Percentiles rank a stretch among this genome's conserved stretches.
Conservation (phyloP, 2,797 vertebrate species). For the Artibeus jamaicensis region DNA sequence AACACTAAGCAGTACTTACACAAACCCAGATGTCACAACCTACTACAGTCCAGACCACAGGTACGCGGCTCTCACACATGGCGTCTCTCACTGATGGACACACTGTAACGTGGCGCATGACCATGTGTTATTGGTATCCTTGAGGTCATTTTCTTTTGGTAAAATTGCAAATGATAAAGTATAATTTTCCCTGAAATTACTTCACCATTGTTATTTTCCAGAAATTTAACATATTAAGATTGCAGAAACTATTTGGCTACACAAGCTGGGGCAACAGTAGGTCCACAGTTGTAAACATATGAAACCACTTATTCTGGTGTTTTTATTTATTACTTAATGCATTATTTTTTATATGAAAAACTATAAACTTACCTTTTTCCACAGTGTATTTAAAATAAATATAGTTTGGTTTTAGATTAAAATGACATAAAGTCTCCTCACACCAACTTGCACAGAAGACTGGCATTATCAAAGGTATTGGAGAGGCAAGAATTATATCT, state of each 20-base stretch:
- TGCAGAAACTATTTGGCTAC: neutral
- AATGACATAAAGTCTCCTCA: neutral
- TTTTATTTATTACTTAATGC: neutral
- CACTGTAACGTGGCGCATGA: too few relatives aligned
- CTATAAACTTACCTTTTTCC: neutral
- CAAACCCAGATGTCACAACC: too few relatives aligned
- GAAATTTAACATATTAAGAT: neutral
- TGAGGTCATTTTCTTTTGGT: neutral
- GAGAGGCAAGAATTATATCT: neutral
- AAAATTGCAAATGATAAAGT: neutral
- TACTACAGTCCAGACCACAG: too few relatives aligned
- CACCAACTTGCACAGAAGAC: neutral
- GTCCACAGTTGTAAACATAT: neutral
- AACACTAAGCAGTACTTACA: too few relatives aligned
- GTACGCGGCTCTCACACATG: neutral
- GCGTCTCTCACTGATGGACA: neutral
- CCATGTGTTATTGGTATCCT: neutral
- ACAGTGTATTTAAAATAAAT: neutral
- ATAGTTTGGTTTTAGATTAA: neutral
- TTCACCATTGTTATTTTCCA: neutral
- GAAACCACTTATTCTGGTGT: neutral
- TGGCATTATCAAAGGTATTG: neutral
- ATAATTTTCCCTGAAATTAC: neutral
- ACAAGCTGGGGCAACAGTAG: neutral
- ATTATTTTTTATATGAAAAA: neutral